Conservation (phyloP, 2,888 invertebrate species). For the Zelleria hepariella region DNA sequence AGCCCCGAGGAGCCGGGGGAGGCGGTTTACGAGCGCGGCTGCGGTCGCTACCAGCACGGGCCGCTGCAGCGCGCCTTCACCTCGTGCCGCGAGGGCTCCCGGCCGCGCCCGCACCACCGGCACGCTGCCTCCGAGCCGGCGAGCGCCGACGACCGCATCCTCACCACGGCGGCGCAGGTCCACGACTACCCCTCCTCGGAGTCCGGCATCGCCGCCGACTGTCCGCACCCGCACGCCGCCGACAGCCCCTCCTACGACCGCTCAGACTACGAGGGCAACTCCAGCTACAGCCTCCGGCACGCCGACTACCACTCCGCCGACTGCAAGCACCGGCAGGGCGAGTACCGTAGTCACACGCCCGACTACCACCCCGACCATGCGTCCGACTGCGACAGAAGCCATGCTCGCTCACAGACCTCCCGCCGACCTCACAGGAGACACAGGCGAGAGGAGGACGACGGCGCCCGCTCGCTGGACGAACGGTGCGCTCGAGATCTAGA, state of each 20-base stretch:
- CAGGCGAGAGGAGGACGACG: slow-evolving; percentile 56
- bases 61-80: slow-evolving; percentile 67
- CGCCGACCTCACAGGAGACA: slow-evolving; percentile 51
- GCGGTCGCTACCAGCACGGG: slow-evolving; percentile 75
- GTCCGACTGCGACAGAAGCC: slow-evolving; percentile 50
- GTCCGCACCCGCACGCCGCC: slow-evolving; percentile 59
- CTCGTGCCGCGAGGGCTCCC: slow-evolving; percentile 52
- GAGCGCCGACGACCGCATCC: slow-evolving; percentile 59
- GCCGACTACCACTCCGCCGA: slow-evolving; percentile 54
- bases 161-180: slow-evolving; percentile 62
- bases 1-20: slow-evolving; percentile 71
- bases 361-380: slow-evolving; percentile 54
- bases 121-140: slow-evolving; percentile 63
- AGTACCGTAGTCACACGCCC: slow-evolving; percentile 60
- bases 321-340: slow-evolving; percentile 51
- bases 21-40: slow-evolving; percentile 81
- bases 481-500: slow-evolving; percentile 63
- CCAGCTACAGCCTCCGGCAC: slow-evolving; percentile 53
- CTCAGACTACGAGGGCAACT: slow-evolving; percentile 60
- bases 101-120: slow-evolving; percentile 53
- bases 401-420: slow-evolving; percentile 52
- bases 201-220: slow-evolving; percentile 67
- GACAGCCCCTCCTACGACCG: slow-evolving; percentile 63
- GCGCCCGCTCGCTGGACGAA: slow-evolving; percentile 61
- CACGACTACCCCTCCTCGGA: slow-evolving; percentile 70